phyloP scores from a whole-genome alignment of 2,797 vertebrate genomes.

The Arvicola amphibius region DNA sequence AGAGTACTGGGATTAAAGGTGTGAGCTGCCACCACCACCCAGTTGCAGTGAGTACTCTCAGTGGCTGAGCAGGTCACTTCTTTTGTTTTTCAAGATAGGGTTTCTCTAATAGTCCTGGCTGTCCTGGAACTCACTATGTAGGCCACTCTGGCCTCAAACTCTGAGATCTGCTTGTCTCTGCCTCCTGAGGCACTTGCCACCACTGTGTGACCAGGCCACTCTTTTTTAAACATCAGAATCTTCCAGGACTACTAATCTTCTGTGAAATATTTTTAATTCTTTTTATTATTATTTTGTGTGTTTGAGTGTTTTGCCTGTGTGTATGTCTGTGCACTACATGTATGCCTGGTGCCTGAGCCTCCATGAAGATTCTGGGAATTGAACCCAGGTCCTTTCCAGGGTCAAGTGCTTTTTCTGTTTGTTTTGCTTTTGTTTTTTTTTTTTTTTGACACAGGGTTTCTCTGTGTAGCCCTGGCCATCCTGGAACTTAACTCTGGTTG shows the following conservation, averaged over 20 bases:
- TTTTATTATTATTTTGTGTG: background rate
- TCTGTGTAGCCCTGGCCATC: background rate
- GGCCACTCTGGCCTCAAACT: background rate
- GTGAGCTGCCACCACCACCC: no score
- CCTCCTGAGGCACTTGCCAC: background rate
- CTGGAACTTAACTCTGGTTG: background rate
- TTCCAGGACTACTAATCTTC: background rate
- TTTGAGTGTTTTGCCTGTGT: background rate
- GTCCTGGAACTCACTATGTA: background rate
- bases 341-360: background rate
- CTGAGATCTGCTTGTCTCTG: background rate
- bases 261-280: conserved; percentile 14
- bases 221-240: conserved; percentile 17
- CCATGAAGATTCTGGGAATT: background rate
- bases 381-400: background rate
- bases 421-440: no score
- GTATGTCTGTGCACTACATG: background rate
- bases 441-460: background rate
- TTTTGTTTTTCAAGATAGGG: background rate
- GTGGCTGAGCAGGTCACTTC: background rate
- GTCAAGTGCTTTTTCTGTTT: background rate
- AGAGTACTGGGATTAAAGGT: background rate
- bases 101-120: background rate
- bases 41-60: background rate
- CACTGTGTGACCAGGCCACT: background rate